These are phyloP conservation scores for Carabus problematicus DNA, from an alignment of 2,888 invertebrate species.

Conservation along the genomic window DNA sequence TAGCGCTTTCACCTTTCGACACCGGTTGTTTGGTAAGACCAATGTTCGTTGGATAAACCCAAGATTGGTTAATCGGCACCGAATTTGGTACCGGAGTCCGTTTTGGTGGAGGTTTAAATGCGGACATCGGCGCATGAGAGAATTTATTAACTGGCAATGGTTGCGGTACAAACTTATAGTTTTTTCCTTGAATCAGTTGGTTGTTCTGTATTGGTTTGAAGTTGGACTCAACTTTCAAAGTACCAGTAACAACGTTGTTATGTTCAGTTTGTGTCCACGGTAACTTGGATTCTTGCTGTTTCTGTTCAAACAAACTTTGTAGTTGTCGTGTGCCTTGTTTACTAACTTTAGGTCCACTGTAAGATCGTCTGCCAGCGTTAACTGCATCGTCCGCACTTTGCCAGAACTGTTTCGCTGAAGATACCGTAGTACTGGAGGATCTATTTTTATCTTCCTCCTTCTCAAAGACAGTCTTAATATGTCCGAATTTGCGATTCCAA, in stretches of 20 bases:
- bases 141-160: conserved; percentile 74
- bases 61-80: conserved; percentile 55
- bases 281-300: conserved; percentile 55
- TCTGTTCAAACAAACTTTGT: conserved; percentile 57
- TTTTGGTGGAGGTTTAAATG: conserved; percentile 69
- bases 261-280: conserved; percentile 60
- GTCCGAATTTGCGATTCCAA: conserved; percentile 85
- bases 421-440: conserved; percentile 63
- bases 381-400: conserved; percentile 65
- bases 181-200: conserved; percentile 49
- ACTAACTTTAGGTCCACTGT: conserved; percentile 57
- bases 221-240: conserved; percentile 56
- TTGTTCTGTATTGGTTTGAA: conserved; percentile 43
- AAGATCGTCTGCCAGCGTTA: conserved; percentile 50
- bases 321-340: conserved; percentile 55
- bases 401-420: conserved; percentile 69
- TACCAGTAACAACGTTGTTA: conserved; percentile 57
- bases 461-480: conserved; percentile 84
- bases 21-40: conserved; percentile 32
- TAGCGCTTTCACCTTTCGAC: conserved; percentile 49
- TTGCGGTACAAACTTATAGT: conserved; percentile 64
- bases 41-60: conserved; percentile 55
- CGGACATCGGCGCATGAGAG: conserved; percentile 79
- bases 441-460: conserved; percentile 57
- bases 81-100: conserved; percentile 55